A percentile compares a stretch with the other conserved stretches of the same genome.
These are phyloP conservation scores for Pogonognathellus flavescens DNA, from an alignment of 1,140 invertebrate genomes.

Conservation along the genomic window DNA sequence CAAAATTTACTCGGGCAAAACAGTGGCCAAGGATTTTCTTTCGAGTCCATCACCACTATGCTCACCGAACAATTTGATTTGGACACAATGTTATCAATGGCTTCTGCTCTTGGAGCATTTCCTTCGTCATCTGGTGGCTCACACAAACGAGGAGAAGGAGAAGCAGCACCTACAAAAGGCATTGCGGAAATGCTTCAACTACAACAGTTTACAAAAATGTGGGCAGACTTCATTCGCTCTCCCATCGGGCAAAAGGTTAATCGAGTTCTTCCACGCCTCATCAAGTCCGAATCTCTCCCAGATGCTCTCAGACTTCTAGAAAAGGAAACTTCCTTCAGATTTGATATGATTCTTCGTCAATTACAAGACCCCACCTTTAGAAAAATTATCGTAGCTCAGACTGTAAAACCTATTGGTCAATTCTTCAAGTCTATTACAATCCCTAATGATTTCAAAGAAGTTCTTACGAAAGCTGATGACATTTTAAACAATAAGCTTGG, in stretches of 20 bases:
- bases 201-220: slow-evolving; percentile 60
- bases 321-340: slow-evolving; percentile 65
- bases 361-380: slow-evolving; percentile 59
- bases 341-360: slow-evolving; percentile 64
- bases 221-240: slow-evolving; percentile 59
- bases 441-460: slow-evolving; percentile 61
- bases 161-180: slow-evolving; percentile 48
- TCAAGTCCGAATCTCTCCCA: slow-evolving; percentile 64
- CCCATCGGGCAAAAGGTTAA: slow-evolving; percentile 63
- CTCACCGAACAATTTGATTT: slow-evolving; percentile 63
- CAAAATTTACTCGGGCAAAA: slow-evolving; percentile 59
- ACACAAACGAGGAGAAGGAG: slow-evolving; percentile 55
- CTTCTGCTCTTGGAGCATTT: slow-evolving; percentile 56
- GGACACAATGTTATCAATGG: slow-evolving; percentile 64
- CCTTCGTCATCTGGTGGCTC: background rate
- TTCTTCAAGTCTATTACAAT: slow-evolving; percentile 60
- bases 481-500: slow-evolving; percentile 64
- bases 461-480: slow-evolving; percentile 63
- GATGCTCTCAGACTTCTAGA: slow-evolving; percentile 65
- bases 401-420: slow-evolving; percentile 61
- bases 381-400: slow-evolving; percentile 61
- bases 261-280: slow-evolving; percentile 61
- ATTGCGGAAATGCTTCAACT: slow-evolving; percentile 60
- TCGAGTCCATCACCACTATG: slow-evolving; percentile 58
- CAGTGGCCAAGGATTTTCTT: slow-evolving; percentile 62